Base-by-base conservation (phyloP, 1,140 invertebrate species). In the Diachasma alloeum region DNA sequence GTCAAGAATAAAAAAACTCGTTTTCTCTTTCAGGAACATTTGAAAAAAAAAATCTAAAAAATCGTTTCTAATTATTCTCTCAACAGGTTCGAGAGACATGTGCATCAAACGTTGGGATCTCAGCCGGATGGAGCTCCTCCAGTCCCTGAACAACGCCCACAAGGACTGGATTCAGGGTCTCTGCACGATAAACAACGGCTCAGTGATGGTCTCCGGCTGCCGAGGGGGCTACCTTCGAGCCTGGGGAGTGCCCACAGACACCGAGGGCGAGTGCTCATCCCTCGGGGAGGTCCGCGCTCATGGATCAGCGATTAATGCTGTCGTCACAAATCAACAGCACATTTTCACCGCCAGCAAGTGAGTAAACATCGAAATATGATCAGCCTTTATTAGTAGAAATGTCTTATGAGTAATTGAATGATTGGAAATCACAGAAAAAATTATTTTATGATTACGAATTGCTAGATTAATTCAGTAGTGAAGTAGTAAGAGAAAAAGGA, bases 101-200 rank as follows among this genome's bases (percentile, higher is more conserved):
- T 96, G 95, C 84, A 95, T 97, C 82, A 97, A 97, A 90, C 94
- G 96, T 83, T 97, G 96, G 96, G 93, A 95, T 82, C 88, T 97
- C 8, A 85, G 89, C 17, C 92, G 91, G 80, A 92, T 93, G 87
- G 92, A 93, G 78, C 87, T 95, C 67, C 91, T 92, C 26, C 90
- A 96, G 92, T 95, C 94, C 36, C 86, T 96, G 19, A 97, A 95
- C 86, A 94, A 95, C 87, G 96, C 96, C 42, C 96, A 97, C 87
- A 96, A 95, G 87, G 95, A 96, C 87, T 97, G 96, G 96, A 93
- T 97, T 69, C 94, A 94, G 84, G 96, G 95, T 26, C 87, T 97
- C 79, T 91, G 91, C 75, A 92, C 93, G 84, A 90, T 95, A 77
- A 93, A 92, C 56, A 90, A 87, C 68, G 90, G 91, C 68, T 90